Percentiles rank a stretch among this genome's conserved stretches.
Evolutionary conservation across 37 sponge, comb jelly and placozoan species (phyloP).

Genomic region (Ephydatia muelleri): DNA sequence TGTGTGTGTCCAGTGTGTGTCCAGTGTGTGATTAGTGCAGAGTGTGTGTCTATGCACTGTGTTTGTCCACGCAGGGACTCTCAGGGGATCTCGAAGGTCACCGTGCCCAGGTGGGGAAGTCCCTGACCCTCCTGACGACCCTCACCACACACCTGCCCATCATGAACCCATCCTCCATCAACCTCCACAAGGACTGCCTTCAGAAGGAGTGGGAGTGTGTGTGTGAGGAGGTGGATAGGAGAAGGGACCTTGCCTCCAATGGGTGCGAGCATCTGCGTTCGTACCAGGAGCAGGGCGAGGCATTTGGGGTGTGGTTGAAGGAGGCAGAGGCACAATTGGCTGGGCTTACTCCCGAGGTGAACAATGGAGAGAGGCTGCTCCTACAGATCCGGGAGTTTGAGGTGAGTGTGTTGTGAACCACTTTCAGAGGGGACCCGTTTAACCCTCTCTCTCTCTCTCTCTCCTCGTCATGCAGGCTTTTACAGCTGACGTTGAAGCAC

Average conservation of each 20-base stretch:
- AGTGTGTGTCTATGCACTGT: background rate
- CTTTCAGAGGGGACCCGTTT: background rate
- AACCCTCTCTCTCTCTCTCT: background rate
- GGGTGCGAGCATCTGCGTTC: conserved; percentile 20
- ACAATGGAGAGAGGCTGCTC: conserved; percentile 26
- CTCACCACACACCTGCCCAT: conserved; percentile 27
- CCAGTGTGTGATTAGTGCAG: background rate
- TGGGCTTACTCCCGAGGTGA: conserved; percentile 13
- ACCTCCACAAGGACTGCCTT: conserved; percentile 12
- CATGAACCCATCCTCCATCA: conserved; percentile 31
- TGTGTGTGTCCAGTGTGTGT: conserved; percentile 16
- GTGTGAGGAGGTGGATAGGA: conserved; percentile 40
- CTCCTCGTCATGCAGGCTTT: conserved; percentile 5
- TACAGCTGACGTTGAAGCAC: conserved; percentile 34
- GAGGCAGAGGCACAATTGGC: conserved; percentile 25
- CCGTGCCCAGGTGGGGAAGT: conserved; percentile 36
- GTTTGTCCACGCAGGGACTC: background rate
- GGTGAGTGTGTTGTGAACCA: background rate
- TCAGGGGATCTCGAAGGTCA: conserved; percentile 21
- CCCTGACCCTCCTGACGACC: conserved; percentile 19
- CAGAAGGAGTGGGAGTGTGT: conserved; percentile 44
- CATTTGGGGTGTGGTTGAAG: conserved; percentile 48
- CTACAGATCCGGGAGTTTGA: conserved; percentile 8
- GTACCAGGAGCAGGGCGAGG: conserved; percentile 14
- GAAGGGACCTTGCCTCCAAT: conserved; percentile 24